A percentile compares a stretch with the other conserved stretches of the same genome.
Conservation (phyloP, 1,140 invertebrate species). For the Zaprionus nigranus region DNA sequence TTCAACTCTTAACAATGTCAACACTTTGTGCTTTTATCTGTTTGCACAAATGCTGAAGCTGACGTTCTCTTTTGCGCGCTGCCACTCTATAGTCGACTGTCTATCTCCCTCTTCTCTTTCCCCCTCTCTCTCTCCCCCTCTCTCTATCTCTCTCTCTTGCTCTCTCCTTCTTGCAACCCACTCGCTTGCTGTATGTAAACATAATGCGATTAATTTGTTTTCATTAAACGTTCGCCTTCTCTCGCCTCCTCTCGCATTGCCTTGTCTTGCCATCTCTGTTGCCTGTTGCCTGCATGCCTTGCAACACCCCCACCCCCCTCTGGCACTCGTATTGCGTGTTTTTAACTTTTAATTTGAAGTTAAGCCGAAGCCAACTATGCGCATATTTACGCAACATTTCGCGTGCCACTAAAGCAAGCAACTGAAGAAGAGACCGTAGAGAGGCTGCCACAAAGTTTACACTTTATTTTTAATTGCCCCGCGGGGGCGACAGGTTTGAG, state of each 20-base stretch:
- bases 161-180: conserved; percentile 5
- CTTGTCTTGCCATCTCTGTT: not conserved
- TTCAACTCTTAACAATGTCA: conserved; percentile 74
- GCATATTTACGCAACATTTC: not conserved
- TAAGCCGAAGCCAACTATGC: conserved; percentile 24
- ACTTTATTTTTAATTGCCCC: conserved; percentile 38
- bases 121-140: not conserved
- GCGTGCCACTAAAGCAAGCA: not conserved
- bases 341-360: conserved; percentile 77
- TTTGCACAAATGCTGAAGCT: conserved; percentile 62
- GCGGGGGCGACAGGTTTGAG: conserved; percentile 37
- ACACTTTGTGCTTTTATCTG: conserved; percentile 78
- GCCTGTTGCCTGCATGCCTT: not conserved
- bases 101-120: not conserved
- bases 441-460: conserved; percentile 5
- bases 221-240: conserved; percentile 59
- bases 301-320: not conserved
- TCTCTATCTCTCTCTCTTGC: not conserved
- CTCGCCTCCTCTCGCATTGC: conserved; percentile 23
- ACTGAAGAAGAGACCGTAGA: no score
- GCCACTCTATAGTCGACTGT: not conserved
- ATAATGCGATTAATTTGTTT: conserved; percentile 82
- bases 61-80: not conserved
- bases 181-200: conserved; percentile 61
- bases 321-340: conserved; percentile 36